Evolutionary conservation across 2,888 invertebrate genomes (phyloP).

Genomic region (Xestia ashworthii): DNA sequence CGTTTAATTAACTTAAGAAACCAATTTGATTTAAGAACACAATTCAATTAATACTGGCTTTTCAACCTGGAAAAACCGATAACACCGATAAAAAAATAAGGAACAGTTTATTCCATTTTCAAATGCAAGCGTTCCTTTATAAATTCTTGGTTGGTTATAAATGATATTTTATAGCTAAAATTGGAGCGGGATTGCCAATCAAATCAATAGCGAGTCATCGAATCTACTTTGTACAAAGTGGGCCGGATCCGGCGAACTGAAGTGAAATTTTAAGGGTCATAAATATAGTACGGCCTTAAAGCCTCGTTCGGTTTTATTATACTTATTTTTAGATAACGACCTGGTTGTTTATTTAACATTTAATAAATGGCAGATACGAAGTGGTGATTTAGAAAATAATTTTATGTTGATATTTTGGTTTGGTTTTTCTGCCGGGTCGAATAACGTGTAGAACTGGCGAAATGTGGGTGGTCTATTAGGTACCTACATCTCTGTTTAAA

Average conservation of each 20-base stretch:
- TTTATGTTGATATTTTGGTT: slow-evolving; percentile 5
- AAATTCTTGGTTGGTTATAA: slow-evolving; percentile 50
- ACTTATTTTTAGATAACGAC: slow-evolving; percentile 52
- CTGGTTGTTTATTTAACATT: slow-evolving; percentile 35
- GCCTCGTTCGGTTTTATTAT: slow-evolving; percentile 39
- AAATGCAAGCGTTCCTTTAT: slow-evolving; percentile 34
- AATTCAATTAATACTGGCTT: slow-evolving; percentile 6
- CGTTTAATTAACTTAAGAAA: slow-evolving; percentile 8
- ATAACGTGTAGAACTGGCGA: too few relatives aligned
- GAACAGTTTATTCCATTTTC: slow-evolving; percentile 17
- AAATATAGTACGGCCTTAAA: slow-evolving; percentile 65
- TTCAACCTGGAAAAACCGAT: slow-evolving; percentile 30
- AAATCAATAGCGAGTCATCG: slow-evolving; percentile 72
- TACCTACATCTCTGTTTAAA: too few relatives aligned
- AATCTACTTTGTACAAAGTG: slow-evolving; percentile 70
- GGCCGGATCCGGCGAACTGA: slow-evolving; percentile 50
- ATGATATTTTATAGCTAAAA: slow-evolving; percentile 68
- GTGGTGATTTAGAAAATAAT: slow-evolving; percentile 7
- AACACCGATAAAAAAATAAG: slow-evolving; percentile 32
- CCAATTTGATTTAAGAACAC: slow-evolving; percentile 28
- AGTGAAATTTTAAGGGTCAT: slow-evolving; percentile 71
- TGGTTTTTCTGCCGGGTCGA: too few relatives aligned
- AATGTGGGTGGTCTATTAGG: too few relatives aligned
- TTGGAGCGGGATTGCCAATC: slow-evolving; percentile 72
- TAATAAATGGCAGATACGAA: slow-evolving; percentile 18